These are phyloP conservation scores for Enteromius anoplus DNA, from an alignment of 2,797 vertebrate species.

Conservation along the genomic window DNA sequence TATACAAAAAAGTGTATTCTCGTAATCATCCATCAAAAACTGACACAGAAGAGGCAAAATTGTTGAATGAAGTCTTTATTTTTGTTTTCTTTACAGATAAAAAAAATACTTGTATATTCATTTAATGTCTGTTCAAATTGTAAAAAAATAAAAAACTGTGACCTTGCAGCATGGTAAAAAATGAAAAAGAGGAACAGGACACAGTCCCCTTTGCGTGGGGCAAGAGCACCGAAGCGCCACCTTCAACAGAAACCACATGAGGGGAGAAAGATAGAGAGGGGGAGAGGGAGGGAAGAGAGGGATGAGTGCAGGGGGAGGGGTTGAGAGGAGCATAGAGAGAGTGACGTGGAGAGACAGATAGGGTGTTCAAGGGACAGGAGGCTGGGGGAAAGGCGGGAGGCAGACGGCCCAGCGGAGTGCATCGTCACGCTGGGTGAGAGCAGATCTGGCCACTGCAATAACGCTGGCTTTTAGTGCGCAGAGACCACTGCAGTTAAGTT, in stretches of 20 bases:
- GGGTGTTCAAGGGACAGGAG: conserved; percentile 47
- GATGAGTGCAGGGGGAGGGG: conserved; percentile 46
- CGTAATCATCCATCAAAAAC: too few relatives aligned
- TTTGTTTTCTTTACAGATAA: too few relatives aligned
- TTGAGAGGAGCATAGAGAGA: conserved; percentile 36
- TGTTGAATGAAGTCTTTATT: too few relatives aligned
- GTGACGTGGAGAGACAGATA: conserved; percentile 41
- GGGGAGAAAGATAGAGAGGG: conserved; percentile 58
- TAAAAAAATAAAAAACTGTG: conserved; percentile 64
- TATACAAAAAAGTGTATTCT: too few relatives aligned
- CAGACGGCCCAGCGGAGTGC: conserved; percentile 65
- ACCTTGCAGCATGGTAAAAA: conserved; percentile 75
- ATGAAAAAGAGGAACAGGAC: conserved; percentile 3
- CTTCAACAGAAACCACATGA: conserved; percentile 49
- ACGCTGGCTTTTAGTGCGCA: conserved; percentile 14
- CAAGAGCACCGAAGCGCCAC: conserved; percentile 30
- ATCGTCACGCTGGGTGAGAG: conserved; percentile 49
- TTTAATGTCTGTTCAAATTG: conserved; percentile 21
- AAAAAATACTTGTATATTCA: too few relatives aligned
- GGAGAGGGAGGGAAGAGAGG: conserved; percentile 48
- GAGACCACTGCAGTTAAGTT: conserved; percentile 20
- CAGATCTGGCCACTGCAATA: not conserved
- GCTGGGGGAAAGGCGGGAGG: conserved; percentile 53
- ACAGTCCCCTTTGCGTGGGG: conserved; percentile 13
- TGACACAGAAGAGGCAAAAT: too few relatives aligned